Percentiles rank a stretch among this genome's conserved stretches.
Evolutionary conservation across 2,797 vertebrate species (phyloP).

Genomic region (Helarctos malayanus): DNA sequence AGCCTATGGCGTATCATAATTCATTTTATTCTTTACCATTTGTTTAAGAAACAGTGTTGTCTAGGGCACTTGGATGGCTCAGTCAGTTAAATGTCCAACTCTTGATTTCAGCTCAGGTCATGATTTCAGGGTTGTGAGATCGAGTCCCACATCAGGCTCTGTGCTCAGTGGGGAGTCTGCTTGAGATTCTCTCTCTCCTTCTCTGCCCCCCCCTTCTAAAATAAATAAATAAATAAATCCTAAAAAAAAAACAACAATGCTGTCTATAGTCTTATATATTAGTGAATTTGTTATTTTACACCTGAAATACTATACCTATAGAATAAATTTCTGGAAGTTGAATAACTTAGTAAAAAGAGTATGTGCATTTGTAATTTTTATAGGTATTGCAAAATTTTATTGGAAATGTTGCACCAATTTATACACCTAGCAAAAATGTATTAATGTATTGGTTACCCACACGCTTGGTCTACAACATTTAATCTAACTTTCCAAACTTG

Average conservation of each 20-base stretch:
- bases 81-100: too few species aligned
- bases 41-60: not conserved
- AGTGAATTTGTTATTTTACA: not conserved
- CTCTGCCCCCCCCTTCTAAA: not conserved
- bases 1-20: not conserved
- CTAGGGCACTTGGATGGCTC: not conserved
- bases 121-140: not conserved
- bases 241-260: not conserved
- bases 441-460: not conserved
- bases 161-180: not conserved
- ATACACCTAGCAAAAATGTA: not conserved
- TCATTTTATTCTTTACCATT: not conserved
- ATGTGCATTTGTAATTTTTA: not conserved
- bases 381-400: not conserved
- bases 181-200: not conserved
- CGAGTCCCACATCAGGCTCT: not conserved
- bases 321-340: not conserved
- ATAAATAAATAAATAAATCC: not conserved
- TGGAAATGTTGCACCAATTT: not conserved
- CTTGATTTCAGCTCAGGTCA: too few species aligned
- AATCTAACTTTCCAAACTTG: not conserved
- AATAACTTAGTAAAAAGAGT: not conserved
- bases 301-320: not conserved
- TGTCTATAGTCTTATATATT: not conserved
- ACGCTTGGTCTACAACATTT: not conserved